phyloP scores from a whole-genome alignment of 2,888 invertebrate species.

The Gymnocheta viridis region DNA sequence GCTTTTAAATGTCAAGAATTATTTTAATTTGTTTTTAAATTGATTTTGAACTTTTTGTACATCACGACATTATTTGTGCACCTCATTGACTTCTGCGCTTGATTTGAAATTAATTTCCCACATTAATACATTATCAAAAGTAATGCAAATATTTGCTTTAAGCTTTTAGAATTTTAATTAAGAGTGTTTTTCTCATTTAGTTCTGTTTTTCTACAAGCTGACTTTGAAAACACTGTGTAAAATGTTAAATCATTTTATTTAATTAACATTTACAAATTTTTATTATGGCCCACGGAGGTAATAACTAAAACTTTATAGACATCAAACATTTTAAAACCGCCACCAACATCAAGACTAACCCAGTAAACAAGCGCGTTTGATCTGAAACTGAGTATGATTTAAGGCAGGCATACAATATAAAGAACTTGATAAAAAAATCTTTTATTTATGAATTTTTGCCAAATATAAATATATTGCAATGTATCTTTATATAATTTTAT shows the following conservation, averaged over 20 bases:
- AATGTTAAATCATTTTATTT: conserved; percentile 64
- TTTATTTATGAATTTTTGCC: too few species aligned
- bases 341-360: neutral
- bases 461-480: too few species aligned
- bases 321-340: neutral
- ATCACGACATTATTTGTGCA: neutral
- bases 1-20: neutral
- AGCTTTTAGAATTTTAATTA: conserved; percentile 56
- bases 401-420: too few species aligned
- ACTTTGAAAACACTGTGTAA: neutral
- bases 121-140: conserved; percentile 48
- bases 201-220: neutral
- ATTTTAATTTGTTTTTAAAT: neutral
- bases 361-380: neutral
- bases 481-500: too few species aligned
- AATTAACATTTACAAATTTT: conserved; percentile 63
- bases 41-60: neutral
- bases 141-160: conserved; percentile 30
- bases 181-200: conserved; percentile 5
- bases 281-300: conserved; percentile 19
- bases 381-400: neutral
- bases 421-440: too few species aligned
- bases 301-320: conserved; percentile 2
- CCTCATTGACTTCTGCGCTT: conserved; percentile 18
- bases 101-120: conserved; percentile 30